phyloP scores from a whole-genome alignment of 2,888 invertebrate genomes.

The Bhutanitis thaidina region DNA sequence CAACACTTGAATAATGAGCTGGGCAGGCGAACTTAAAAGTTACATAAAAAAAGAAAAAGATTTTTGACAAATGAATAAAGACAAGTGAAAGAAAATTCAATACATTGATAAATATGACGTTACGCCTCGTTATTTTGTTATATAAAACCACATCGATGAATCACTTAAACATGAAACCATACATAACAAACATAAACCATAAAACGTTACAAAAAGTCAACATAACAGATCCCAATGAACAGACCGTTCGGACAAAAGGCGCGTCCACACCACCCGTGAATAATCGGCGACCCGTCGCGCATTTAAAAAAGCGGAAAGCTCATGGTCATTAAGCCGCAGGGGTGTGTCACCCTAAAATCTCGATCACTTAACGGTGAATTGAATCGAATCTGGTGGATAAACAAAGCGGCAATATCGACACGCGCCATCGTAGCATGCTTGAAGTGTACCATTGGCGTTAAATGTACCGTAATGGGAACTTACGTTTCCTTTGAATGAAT shows the following conservation, averaged over 20 bases:
- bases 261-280: conserved; percentile 52
- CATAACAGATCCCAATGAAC: conserved; percentile 62
- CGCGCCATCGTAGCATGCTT: conserved; percentile 49
- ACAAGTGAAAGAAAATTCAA: too few species aligned
- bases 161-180: background rate
- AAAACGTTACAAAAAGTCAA: conserved; percentile 25
- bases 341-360: conserved; percentile 48
- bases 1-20: too few species aligned
- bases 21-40: too few species aligned
- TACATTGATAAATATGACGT: too few species aligned
- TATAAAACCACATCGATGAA: background rate
- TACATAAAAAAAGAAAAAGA: too few species aligned
- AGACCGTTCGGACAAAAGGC: conserved; percentile 40
- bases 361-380: conserved; percentile 69
- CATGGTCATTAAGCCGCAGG: conserved; percentile 39
- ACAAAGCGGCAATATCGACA: conserved; percentile 60
- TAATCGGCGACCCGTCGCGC: conserved; percentile 57
- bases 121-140: too few species aligned
- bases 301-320: conserved; percentile 56
- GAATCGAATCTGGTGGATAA: conserved; percentile 62
- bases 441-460: conserved; percentile 53
- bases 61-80: too few species aligned
- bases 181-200: conserved; percentile 21
- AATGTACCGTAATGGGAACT: conserved; percentile 73
- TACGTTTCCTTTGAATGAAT: conserved; percentile 46